Conservation (phyloP, 2,113 vertebrate species). For the Engystomops pustulosus region DNA sequence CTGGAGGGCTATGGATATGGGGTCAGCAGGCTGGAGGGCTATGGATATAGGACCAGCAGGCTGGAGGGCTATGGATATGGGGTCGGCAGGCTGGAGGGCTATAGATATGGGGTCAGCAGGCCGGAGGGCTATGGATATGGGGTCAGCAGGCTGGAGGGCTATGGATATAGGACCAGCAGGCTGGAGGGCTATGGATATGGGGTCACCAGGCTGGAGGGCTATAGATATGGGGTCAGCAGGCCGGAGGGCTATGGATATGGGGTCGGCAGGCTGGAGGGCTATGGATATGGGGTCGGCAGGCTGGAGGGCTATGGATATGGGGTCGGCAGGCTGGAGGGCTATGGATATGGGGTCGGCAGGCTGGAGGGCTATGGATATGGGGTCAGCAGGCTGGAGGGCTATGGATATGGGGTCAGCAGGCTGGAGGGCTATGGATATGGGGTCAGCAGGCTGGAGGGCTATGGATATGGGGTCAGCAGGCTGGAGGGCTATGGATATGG, state of each 20-base stretch:
- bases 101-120: background rate
- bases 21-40: background rate
- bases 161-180: background rate
- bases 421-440: background rate
- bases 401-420: background rate
- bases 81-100: background rate
- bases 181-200: background rate
- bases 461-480: background rate
- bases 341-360: background rate
- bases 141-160: too few relatives aligned
- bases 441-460: too few relatives aligned
- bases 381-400: background rate
- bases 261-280: background rate
- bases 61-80: background rate
- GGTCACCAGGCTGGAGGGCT: background rate
- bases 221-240: background rate
- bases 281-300: background rate
- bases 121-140: background rate
- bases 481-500: background rate
- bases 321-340: background rate
- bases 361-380: background rate
- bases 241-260: background rate
- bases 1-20: background rate
- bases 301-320: background rate
- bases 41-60: background rate